phyloP scores from a whole-genome alignment of 2,113 vertebrate species.

The Excalfactoria chinensis region DNA sequence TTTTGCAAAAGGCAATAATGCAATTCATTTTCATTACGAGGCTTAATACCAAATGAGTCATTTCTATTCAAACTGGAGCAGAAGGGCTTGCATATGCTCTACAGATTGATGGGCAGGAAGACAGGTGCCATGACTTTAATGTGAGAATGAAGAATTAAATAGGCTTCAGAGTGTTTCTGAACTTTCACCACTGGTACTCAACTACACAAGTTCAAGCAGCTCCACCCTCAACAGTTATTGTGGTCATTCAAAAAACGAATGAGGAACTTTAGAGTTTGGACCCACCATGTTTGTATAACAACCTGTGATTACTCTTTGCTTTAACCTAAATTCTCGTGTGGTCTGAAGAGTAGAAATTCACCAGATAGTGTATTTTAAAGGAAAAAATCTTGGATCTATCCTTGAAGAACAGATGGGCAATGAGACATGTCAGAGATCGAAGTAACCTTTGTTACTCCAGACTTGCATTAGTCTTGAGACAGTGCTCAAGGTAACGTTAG shows the following conservation, averaged over 20 bases:
- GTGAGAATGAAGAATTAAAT: slow-evolving; percentile 31
- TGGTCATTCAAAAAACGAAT: background rate
- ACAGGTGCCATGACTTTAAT: slow-evolving; percentile 44
- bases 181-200: background rate
- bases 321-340: background rate
- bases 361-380: background rate
- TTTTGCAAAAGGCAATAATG: slow-evolving; percentile 44
- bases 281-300: background rate
- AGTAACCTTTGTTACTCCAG: background rate
- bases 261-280: background rate
- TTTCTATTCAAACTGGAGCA: slow-evolving; percentile 44
- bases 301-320: background rate
- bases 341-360: background rate
- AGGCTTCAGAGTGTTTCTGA: background rate
- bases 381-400: background rate
- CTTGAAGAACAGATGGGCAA: background rate
- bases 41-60: slow-evolving; percentile 60
- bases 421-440: background rate
- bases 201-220: background rate
- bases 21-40: slow-evolving; percentile 59
- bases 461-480: background rate
- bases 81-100: slow-evolving; percentile 45
- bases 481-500: background rate
- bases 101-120: slow-evolving; percentile 57
- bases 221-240: accelerated